Percentiles rank a stretch among this genome's conserved stretches.
phyloP scores from a whole-genome alignment of 2,797 vertebrate species.

The Pelobates cultripes region DNA sequence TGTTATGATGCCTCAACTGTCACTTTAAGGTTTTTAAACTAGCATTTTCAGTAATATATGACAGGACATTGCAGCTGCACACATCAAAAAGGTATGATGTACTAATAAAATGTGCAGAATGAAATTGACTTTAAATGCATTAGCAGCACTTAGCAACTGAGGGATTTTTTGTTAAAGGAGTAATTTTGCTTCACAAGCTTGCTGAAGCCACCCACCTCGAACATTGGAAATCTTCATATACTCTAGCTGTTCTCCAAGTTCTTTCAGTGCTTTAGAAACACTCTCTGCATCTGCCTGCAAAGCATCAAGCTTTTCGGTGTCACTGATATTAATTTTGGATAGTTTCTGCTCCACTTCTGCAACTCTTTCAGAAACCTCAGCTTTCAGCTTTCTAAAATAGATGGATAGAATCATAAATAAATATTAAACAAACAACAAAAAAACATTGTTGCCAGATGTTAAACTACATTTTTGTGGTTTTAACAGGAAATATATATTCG shows the following conservation, averaged over 20 bases:
- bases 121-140: too few relatives aligned
- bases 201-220: slow-evolving; percentile 74
- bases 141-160: too few relatives aligned
- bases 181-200: background rate
- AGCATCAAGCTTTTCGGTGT: slow-evolving; percentile 72
- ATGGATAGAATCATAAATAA: background rate
- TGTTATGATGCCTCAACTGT: too few relatives aligned
- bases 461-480: background rate
- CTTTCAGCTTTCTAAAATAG: slow-evolving; percentile 81
- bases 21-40: too few relatives aligned
- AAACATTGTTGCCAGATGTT: slow-evolving; percentile 16
- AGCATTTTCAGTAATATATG: too few relatives aligned
- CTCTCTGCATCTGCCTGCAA: slow-evolving; percentile 81
- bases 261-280: slow-evolving; percentile 80
- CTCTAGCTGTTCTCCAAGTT: slow-evolving; percentile 89
- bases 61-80: too few relatives aligned
- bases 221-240: slow-evolving; percentile 96
- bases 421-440: background rate
- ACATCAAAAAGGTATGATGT: too few relatives aligned
- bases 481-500: background rate
- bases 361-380: slow-evolving; percentile 78
- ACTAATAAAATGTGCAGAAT: too few relatives aligned
- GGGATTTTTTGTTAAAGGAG: too few relatives aligned
- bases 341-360: slow-evolving; percentile 78
- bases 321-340: slow-evolving; percentile 73